A percentile compares a stretch with the other conserved stretches of the same genome.
phyloP scores from a whole-genome alignment of 2,113 vertebrate genomes.

The Loxodonta africana region DNA sequence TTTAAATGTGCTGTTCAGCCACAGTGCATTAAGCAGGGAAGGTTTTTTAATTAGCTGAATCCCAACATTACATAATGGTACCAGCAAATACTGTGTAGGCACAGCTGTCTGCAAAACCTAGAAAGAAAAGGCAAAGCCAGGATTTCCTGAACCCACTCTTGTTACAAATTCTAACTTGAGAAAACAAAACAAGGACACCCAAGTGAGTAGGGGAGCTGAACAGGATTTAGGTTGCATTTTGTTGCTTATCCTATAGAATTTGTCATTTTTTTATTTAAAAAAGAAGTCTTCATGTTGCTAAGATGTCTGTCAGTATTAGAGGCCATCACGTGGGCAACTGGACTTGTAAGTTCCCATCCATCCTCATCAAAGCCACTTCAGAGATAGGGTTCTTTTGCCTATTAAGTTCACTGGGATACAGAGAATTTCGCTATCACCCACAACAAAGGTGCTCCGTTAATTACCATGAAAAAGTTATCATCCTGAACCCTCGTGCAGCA shows the following conservation, averaged over 20 bases:
- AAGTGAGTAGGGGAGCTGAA: not conserved
- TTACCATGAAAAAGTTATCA: not conserved
- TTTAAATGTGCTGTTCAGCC: not conserved
- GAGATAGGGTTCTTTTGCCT: not conserved
- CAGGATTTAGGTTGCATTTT: not conserved
- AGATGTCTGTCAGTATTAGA: not conserved
- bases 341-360: not conserved
- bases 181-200: not conserved
- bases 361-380: not conserved
- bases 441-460: not conserved
- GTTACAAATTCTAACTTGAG: fast-evolving
- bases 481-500: not conserved
- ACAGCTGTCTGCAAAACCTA: not conserved
- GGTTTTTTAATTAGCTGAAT: not conserved
- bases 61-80: not conserved
- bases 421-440: not conserved
- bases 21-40: too few relatives aligned
- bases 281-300: not conserved
- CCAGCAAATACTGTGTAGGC: not conserved
- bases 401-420: not conserved
- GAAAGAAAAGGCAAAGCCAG: not conserved
- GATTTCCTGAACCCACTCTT: too few relatives aligned
- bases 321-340: fast-evolving
- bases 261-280: not conserved
- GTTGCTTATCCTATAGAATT: not conserved